Conservation (phyloP, 2,797 vertebrate genomes). For the Acrocephalus scirpaceus region DNA sequence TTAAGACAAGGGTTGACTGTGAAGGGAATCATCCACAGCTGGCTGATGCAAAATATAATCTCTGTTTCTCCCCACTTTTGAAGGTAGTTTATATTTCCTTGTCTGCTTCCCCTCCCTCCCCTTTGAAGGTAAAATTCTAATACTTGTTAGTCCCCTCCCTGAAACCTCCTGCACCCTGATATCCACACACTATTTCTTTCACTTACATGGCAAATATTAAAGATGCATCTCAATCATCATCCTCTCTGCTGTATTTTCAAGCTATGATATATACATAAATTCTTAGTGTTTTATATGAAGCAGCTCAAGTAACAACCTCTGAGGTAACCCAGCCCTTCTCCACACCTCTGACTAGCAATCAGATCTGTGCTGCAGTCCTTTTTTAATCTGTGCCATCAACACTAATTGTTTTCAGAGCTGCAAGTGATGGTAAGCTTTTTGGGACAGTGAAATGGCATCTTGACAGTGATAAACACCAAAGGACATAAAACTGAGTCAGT, state of each 20-base stretch:
- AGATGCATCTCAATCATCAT: neutral
- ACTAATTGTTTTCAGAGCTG: neutral
- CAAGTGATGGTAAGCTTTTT: neutral
- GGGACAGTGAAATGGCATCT: neutral
- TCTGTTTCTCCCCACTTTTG: neutral
- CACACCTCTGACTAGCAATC: neutral
- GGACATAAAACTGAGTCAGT: neutral
- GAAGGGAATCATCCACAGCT: neutral
- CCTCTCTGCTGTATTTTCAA: neutral
- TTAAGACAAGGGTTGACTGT: neutral
- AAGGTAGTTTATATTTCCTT: neutral
- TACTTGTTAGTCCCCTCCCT: neutral
- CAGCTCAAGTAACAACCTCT: neutral
- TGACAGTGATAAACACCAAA: neutral
- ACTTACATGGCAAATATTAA: neutral
- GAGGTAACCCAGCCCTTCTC: neutral
- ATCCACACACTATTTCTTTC: neutral
- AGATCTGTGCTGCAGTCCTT: neutral
- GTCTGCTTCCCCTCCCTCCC: neutral
- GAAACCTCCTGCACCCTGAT: neutral
- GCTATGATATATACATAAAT: neutral
- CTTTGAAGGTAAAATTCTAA: neutral
- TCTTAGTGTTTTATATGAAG: neutral
- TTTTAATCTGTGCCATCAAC: neutral
- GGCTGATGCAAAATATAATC: neutral